Evolutionary conservation across 2,888 invertebrate genomes (phyloP).

Genomic region (Tolmerus cingulatus): DNA sequence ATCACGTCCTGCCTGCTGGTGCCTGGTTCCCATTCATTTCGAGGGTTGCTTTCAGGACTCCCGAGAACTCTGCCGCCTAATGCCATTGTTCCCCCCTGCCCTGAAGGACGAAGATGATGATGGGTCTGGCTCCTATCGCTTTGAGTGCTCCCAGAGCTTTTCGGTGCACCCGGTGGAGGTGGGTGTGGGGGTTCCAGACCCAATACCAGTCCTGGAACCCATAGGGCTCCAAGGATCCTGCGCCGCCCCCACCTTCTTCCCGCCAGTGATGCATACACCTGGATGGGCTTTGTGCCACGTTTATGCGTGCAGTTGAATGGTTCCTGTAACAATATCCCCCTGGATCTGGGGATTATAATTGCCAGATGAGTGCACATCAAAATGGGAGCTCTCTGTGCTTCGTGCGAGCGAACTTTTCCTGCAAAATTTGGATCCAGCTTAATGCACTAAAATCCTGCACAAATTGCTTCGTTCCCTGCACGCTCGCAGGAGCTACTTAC

Average conservation of each 20-base stretch:
- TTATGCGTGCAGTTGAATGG: slow-evolving; percentile 23
- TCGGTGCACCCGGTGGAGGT: neutral
- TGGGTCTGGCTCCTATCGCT: neutral
- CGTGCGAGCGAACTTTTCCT: neutral
- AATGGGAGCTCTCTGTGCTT: neutral
- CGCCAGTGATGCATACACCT: neutral
- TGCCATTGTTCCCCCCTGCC: neutral
- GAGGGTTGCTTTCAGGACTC: neutral
- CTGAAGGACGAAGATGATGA: neutral
- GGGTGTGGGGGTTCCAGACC: neutral
- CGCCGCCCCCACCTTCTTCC: neutral
- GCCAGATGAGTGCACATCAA: slow-evolving; percentile 23
- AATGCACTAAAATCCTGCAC: neutral
- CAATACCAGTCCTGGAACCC: neutral
- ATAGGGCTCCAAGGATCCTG: neutral
- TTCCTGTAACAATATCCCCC: slow-evolving; percentile 18
- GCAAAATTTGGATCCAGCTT: neutral
- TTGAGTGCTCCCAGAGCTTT: neutral
- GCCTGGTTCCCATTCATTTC: neutral
- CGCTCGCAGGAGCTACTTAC: neutral
- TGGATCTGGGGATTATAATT: slow-evolving; percentile 1
- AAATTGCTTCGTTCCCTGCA: neutral
- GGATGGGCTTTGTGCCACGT: neutral
- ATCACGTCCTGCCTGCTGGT: neutral
- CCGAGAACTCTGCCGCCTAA: neutral